A percentile compares a stretch with the other conserved stretches of the same genome.
Conservation (phyloP, 2,888 invertebrate species). For the Nomada fabriciana region DNA sequence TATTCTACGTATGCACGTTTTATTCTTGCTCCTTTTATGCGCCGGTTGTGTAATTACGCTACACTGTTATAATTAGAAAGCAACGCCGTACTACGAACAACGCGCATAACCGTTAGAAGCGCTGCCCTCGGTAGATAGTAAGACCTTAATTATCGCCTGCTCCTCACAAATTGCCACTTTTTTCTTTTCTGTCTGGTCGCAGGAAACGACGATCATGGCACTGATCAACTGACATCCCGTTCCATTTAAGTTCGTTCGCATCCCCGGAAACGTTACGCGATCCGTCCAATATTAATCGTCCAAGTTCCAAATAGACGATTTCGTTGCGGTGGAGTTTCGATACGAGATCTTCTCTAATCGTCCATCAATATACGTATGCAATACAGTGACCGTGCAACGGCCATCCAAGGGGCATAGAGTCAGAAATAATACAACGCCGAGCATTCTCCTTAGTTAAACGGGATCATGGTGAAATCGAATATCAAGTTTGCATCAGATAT, state of each 20-base stretch:
- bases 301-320: too few species aligned
- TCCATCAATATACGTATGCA: too few species aligned
- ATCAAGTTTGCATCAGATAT: too few species aligned
- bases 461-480: too few species aligned
- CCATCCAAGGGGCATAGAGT: too few species aligned
- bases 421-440: too few species aligned
- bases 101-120: constrained; percentile 58
- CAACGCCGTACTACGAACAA: constrained; percentile 46
- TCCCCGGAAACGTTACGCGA: constrained; percentile 18
- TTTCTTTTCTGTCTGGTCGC: not conserved
- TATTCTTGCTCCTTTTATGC: constrained; percentile 61
- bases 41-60: constrained; percentile 63
- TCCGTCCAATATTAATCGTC: too few species aligned
- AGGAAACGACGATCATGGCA: constrained; percentile 5
- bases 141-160: constrained; percentile 59
- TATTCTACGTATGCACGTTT: constrained; percentile 55
- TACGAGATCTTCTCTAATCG: too few species aligned
- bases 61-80: constrained; percentile 70
- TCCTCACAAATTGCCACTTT: constrained; percentile 37
- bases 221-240: constrained; percentile 14
- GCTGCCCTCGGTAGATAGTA: constrained; percentile 23
- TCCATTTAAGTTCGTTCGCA: not conserved
- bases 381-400: too few species aligned
- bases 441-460: too few species aligned
- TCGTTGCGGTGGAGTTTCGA: too few species aligned